A percentile compares a stretch with the other conserved stretches of the same genome.
These are phyloP conservation scores for Drosophila kanekoi DNA, from an alignment of 2,888 invertebrate species.

Conservation along the genomic window DNA sequence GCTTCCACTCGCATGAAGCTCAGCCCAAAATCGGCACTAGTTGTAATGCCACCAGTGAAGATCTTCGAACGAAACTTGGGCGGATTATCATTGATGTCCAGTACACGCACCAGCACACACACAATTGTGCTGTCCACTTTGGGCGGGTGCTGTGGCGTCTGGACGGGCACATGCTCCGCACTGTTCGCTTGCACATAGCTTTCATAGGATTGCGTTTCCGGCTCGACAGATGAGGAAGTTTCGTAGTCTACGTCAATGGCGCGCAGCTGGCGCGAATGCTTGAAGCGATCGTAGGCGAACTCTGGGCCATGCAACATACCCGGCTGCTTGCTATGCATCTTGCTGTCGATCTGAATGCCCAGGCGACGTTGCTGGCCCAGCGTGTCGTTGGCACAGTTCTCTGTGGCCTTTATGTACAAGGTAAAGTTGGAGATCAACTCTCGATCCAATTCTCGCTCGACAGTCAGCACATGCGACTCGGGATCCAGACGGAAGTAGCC, in stretches of 20 bases:
- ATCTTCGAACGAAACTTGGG: slow-evolving; percentile 92
- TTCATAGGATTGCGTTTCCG: slow-evolving; percentile 48
- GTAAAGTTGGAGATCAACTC: slow-evolving; percentile 89
- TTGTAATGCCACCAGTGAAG: slow-evolving; percentile 97
- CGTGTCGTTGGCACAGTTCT: slow-evolving; percentile 89
- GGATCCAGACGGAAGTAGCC: slow-evolving; percentile 90
- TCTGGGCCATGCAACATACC: slow-evolving; percentile 3
- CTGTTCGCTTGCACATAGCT: slow-evolving; percentile 34
- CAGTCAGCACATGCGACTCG: slow-evolving; percentile 87
- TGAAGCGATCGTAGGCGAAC: slow-evolving; percentile 70
- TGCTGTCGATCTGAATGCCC: slow-evolving; percentile 49
- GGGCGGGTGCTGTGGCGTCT: neutral
- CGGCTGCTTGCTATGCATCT: slow-evolving; percentile 32
- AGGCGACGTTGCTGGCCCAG: slow-evolving; percentile 42
- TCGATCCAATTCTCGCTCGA: slow-evolving; percentile 89
- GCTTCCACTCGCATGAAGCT: slow-evolving; percentile 94
- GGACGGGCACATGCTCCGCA: slow-evolving; percentile 16
- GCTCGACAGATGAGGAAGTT: slow-evolving; percentile 21
- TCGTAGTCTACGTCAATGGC: slow-evolving; percentile 41
- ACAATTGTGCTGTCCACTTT: slow-evolving; percentile 89
- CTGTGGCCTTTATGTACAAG: slow-evolving; percentile 92
- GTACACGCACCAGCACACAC: slow-evolving; percentile 89
- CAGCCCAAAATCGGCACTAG: slow-evolving; percentile 95
- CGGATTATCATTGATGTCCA: slow-evolving; percentile 96
- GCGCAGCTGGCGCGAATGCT: slow-evolving; percentile 73